These are phyloP conservation scores for Mastomys natalensis DNA, from an alignment of 2,113 vertebrate species.

Conservation along the genomic window DNA sequence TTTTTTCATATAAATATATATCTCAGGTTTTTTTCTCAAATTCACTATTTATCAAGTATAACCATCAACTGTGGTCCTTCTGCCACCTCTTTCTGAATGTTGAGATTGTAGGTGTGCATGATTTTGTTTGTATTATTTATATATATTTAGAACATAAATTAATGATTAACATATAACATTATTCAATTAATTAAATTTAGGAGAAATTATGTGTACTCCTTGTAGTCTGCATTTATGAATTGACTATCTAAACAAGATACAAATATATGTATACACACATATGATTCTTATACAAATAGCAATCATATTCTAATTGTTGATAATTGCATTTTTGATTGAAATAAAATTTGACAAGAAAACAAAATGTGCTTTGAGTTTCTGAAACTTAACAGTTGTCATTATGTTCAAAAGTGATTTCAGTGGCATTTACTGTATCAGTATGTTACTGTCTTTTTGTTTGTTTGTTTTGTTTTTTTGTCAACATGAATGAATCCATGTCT, in stretches of 20 bases:
- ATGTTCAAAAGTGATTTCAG: background rate
- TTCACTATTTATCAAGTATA: background rate
- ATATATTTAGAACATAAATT: background rate
- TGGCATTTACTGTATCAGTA: background rate
- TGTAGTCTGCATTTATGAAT: background rate
- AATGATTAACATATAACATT: background rate
- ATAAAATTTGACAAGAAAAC: background rate
- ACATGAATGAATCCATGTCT: background rate
- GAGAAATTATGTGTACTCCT: background rate
- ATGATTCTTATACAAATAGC: background rate
- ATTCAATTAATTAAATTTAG: background rate
- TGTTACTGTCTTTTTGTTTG: background rate
- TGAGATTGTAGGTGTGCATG: background rate
- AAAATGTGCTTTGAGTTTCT: background rate
- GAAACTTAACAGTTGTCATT: constrained; percentile 5
- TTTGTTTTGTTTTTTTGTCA: background rate
- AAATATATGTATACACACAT: background rate
- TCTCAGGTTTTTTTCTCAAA: background rate
- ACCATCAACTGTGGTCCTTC: background rate
- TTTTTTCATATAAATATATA: background rate
- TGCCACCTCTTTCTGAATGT: background rate
- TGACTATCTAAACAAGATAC: background rate
- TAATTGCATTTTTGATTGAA: background rate
- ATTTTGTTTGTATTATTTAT: background rate
- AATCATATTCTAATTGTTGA: background rate